Evolutionary conservation across 2,113 vertebrate genomes (phyloP), one percentile per base, ranked within the genome.

Genomic region (Melanerpes aurifrons): DNA sequence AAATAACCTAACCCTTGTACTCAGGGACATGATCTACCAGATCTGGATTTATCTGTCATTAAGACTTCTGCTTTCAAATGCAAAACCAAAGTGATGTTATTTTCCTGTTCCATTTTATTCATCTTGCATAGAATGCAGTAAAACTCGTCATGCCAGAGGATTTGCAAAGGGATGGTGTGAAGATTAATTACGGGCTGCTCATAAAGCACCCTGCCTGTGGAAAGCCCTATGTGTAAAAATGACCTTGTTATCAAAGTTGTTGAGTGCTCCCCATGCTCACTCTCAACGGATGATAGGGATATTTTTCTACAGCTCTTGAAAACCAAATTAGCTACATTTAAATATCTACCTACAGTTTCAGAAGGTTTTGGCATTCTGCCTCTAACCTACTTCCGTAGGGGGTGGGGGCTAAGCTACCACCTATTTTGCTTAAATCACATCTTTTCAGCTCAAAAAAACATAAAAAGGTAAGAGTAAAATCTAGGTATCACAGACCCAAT

Each of bases 161-260:
- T 94, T 88, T 96, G 87, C 90, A 84, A 89, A 93, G 80, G 80
- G 87, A 88, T 95, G 94, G 95, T 95, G 90, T 86, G 87, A 96
- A 95, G 92, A 94, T 95, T 95, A 94, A 95, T 96, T 95, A 95
- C 80, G 75, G 53, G 80, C 87, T 95, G 91, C 86, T 92, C 77
- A 92, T 50, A 88, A 90, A 96, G 90, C 54, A 86, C 62, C 62
- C 59, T 86, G 87, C 47, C 88, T 78, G 87, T 78, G 58, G 76
- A 96, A 92, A 94, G 87, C 82, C 74, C 72, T 75, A 47, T 15
- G 32, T 94, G 82, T 90, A 93, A 91, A 95, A 96, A 88, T 47
- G 88, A 95, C 95, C 93, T 94, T 90, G 93, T 91, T 94, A 94
- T 93, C 96, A 86, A 71, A 94, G 91, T 35, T 92, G 89, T 57